Base-by-base conservation (phyloP, 2,797 vertebrate genomes). In the Adrianichthys oophorus region DNA sequence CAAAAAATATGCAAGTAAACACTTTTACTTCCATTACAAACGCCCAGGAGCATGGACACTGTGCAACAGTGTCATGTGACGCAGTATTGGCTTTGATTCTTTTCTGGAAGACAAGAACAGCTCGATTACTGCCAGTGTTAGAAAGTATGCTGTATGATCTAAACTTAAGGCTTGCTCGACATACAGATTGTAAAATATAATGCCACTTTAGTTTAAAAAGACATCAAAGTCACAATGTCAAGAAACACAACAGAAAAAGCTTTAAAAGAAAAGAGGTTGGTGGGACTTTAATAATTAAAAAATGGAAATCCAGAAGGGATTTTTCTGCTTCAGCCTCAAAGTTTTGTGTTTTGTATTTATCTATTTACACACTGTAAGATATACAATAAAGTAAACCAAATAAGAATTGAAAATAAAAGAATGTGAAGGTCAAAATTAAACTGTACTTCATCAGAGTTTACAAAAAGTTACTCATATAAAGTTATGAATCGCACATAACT, bases 21-120 rank as follows among this genome's bases (percentile, higher is more conserved):
- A 78, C 57, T 48, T 72, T 68, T 65, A 55, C 58, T 56, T 67
- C 68, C 55, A 80, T 57, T 69, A 83, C 50, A 81, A 84, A 82
- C 74, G 47, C 70, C 77, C 59, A 65, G 66, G 62, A 70, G 57
- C 59, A 56, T 54, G 63, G 50, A 46, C 78, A 84, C 75, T 80
- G 78, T 79, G 83, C 72, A 83, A 80, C 71, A 82, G 68, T 70
- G 75, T 56, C 52, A 49, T 1, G 4, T 79, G 19, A 65, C 50
- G 59, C 62, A 74, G 66, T 59, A 75, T 64, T 62, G 59, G 19
- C 41, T 50, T 63, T 68, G 5, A 56, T 23, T 53, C 23, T 52
- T 48, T 62, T 42, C 52, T 65, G 37, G 62, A 53, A 54, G 19
- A 49, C 16, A 48, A 40, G 52, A 40, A 10, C 32, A 7, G 14